Base-by-base conservation (phyloP, 2,113 vertebrate genomes). In the Oxygymnocypris stewartii region DNA sequence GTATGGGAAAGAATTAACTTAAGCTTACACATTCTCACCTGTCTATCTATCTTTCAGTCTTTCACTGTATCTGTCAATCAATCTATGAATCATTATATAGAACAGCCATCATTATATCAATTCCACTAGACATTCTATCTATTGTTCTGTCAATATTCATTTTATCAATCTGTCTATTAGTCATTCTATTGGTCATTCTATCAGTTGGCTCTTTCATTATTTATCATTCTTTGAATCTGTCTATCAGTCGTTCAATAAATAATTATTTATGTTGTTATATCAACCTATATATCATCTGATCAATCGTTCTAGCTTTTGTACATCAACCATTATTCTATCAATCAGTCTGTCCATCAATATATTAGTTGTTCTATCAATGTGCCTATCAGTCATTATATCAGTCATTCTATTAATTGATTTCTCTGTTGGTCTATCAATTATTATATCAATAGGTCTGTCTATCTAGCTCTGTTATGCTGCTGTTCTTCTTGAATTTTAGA, bases 401-500 rank as follows among this genome's bases (percentile, higher is more conserved):
- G 1, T 65, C 7, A 20, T 2, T 59, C 20, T 23, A 54, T 54
- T 4, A 14, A 14, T 51, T 3, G 3, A 0, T 49, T 13, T 49
- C 0, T 49, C 47, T 0, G 11, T 47, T 47, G 44, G 10, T 47
- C 11, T 5, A 57, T 20, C 16, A 20, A 7, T 20, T 7, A 23
- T 92, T 91, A 89, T 88, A 86, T 87, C 85, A 6, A 18, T 54
- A 4, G 2, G 5, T 65, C n/a, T 81, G 73, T 79, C 35, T 42
- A 4, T 20, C 69, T 18, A 9, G 28, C 4, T 47, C 4, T 14
- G 44, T 76, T 59, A n/a, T n/a, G 23, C 84, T 84, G 74, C 79
- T 88, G 90, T 92, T 92, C 85, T 90, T 85, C 90, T 90, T 92
- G 91, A 88, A 91, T 94, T 94, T 91, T 84, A 85, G 85, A 92